Evolutionary conservation across 2,797 vertebrate species (phyloP).

Genomic region (Capromys pilorides): DNA sequence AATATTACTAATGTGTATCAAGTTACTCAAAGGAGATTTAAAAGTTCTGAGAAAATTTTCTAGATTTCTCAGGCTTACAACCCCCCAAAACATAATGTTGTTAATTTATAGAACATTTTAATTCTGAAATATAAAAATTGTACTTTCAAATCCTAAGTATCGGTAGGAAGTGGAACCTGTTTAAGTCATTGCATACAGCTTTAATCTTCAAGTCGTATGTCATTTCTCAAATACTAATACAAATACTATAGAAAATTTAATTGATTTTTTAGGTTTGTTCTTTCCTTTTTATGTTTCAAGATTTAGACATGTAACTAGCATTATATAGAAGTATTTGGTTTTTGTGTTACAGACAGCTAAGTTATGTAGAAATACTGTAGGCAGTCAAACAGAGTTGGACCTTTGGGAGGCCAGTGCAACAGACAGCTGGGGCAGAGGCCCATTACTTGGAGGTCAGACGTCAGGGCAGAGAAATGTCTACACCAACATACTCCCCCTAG

Average conservation of each 20-base stretch:
- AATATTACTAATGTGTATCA: not conserved
- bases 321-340: conserved; percentile 3
- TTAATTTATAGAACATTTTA: conserved; percentile 23
- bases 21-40: not conserved
- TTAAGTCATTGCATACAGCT: not conserved
- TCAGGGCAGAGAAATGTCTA: not conserved
- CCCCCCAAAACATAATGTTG: not conserved
- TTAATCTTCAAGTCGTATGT: conserved; percentile 11
- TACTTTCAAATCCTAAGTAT: conserved; percentile 4
- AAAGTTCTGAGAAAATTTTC: not conserved
- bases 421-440: not conserved
- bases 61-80: not conserved
- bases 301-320: not conserved
- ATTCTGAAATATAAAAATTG: conserved; percentile 46
- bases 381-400: not conserved
- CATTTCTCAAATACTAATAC: not conserved
- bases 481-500: no score
- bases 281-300: conserved; percentile 32
- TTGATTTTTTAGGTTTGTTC: not conserved
- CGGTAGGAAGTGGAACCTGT: not conserved
- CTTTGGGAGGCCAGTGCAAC: not conserved
- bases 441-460: not conserved
- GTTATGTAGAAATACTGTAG: not conserved
- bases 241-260: conserved; percentile 37
- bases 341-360: not conserved